These are phyloP conservation scores for Penelope pileata DNA, from an alignment of 2,113 vertebrate genomes.

Conservation along the genomic window DNA sequence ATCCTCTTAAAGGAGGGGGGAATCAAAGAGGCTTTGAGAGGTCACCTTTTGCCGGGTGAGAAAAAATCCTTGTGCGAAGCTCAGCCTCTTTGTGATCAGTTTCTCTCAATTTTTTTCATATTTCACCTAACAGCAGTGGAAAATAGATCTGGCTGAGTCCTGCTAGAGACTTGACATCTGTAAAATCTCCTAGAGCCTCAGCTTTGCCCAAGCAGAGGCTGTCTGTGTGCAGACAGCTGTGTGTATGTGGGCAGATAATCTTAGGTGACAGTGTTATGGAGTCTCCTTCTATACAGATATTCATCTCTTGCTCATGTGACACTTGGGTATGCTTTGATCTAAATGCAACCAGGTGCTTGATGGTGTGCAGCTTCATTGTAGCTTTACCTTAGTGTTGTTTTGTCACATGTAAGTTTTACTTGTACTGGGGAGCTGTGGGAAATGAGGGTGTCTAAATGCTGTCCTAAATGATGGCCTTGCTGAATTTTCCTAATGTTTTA, in stretches of 20 bases:
- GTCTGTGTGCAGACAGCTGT: neutral
- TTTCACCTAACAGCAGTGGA: neutral
- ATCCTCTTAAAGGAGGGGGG: slow-evolving; percentile 21
- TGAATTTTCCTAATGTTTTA: neutral
- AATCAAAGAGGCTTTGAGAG: slow-evolving; percentile 29
- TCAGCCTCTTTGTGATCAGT: neutral
- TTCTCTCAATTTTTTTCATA: neutral
- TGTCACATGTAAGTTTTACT: neutral
- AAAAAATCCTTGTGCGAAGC: neutral
- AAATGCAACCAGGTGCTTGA: neutral
- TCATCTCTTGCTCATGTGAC: neutral
- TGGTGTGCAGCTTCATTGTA: neutral
- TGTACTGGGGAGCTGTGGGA: neutral
- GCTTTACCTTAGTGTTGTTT: neutral
- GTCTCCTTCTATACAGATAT: neutral
- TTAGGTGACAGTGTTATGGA: neutral
- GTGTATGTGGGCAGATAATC: neutral
- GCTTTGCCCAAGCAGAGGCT: neutral
- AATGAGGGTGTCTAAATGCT: neutral
- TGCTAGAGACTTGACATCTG: neutral
- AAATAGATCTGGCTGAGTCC: neutral
- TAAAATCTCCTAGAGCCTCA: neutral
- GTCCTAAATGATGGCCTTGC: neutral
- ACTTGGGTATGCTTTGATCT: neutral
- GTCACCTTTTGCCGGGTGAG: neutral